Base-by-base conservation (phyloP, 2,888 invertebrate genomes). In the Polydrusus cervinus region DNA sequence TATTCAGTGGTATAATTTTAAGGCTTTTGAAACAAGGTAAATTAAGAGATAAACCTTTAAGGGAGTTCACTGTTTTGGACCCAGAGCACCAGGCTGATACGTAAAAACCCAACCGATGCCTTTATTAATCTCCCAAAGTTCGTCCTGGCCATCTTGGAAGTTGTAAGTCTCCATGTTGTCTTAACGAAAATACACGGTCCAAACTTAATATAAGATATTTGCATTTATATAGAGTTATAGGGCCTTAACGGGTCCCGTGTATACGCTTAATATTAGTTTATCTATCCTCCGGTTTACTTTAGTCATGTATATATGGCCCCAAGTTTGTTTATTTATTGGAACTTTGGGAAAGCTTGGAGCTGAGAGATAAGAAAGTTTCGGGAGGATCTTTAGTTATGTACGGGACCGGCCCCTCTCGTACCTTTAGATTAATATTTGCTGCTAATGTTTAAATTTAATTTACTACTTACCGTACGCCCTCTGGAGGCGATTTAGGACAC, bases 151-250 rank as follows among this genome's bases (percentile, higher is more conserved):
- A 73, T 73, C 67, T 67, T 61, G 25, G 45, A 72, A 76, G 62
- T 74, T 60, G 34, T 74, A 74, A 68, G 68, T 55, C 74, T 67
- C 62, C 57, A 70, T 85, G 85, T 86, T 86, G 86, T 86, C 85
- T 85, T 84, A 85, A 84, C 81, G 86, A 86, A 86, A 86, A 86
- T 85, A 84, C 85, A 86, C 82, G 83, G 53, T 62, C 71, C 81
- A 55, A 86, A 86, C 85, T 85, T 85, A 85, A 85, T 86, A 85
- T 85, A 85, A 86, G 86, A 85, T 87, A 87, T 87, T 87, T 86
- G 86, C 87, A 87, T 87, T 86, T 87, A 87, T 86, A 87, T 87
- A 85, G 86, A 87, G 86, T 87, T 87, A 86, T 85, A 83, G 83
- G 80, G 82, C 79, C 81, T 80, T 85, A 80, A 82, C 82, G 30